Percentiles rank a stretch among this genome's conserved stretches.
Conservation (phyloP, 2,113 vertebrate species). For the Spea multiplicata region DNA sequence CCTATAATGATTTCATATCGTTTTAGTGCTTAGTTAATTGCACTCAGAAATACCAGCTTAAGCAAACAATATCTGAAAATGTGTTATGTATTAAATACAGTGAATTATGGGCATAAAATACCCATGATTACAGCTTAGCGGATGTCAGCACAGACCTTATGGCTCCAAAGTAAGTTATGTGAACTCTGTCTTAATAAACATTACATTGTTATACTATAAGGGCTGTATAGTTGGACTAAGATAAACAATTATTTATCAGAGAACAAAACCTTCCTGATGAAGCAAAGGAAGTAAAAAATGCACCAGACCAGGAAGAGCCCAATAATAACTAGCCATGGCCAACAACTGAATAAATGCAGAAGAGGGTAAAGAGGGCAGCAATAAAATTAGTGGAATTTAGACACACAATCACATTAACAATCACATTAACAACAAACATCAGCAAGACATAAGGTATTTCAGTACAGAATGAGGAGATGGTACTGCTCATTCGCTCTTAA, state of each 20-base stretch:
- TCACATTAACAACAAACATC: no score
- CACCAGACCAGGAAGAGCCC: not conserved
- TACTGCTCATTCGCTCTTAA: no score
- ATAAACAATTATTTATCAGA: not conserved
- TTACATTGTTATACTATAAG: not conserved
- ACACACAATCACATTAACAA: no score
- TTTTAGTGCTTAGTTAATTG: conserved; percentile 2
- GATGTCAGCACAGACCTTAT: not conserved
- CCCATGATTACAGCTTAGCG: not conserved
- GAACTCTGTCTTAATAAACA: not conserved
- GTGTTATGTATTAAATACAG: not conserved
- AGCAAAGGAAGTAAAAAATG: not conserved
- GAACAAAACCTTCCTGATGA: not conserved
- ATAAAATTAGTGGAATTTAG: no score
- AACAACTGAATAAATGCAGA: no score
- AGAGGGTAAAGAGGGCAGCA: no score
- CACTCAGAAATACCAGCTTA: not conserved
- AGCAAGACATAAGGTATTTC: no score
- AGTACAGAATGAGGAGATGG: no score
- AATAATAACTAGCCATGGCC: not conserved
- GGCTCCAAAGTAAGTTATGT: not conserved
- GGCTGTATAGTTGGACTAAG: not conserved
- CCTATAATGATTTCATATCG: not conserved
- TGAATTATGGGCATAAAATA: not conserved
- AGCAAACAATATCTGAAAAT: not conserved